Percentiles rank a stretch among this genome's conserved stretches.
These are phyloP conservation scores for Pararge aegeria DNA, from an alignment of 1,140 invertebrate species.

Conservation along the genomic window DNA sequence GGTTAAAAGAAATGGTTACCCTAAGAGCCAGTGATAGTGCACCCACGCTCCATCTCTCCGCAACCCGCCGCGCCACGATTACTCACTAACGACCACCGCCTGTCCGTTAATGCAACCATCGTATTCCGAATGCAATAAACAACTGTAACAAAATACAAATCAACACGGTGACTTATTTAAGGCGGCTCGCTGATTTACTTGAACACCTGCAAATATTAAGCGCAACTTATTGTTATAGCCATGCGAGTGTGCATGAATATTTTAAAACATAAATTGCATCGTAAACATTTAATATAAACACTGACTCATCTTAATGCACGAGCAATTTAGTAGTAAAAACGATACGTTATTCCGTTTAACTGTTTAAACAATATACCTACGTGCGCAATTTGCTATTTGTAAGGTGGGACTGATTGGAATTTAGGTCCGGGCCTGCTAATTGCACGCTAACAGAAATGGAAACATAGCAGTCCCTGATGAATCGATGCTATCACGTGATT, in stretches of 20 bases:
- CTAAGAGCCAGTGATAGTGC: slow-evolving; percentile 3
- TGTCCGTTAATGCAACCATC: slow-evolving; percentile 46
- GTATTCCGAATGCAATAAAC: slow-evolving; percentile 38
- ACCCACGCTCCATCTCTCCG: slow-evolving; percentile 32
- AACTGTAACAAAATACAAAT: slow-evolving; percentile 31
- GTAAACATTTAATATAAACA: slow-evolving; percentile 18
- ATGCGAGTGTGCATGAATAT: slow-evolving; percentile 19
- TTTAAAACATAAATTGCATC: slow-evolving; percentile 19
- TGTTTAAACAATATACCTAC: slow-evolving; percentile 7
- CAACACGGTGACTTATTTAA: slow-evolving; percentile 31
- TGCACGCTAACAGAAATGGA: slow-evolving; percentile 51
- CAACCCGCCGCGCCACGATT: slow-evolving; percentile 37
- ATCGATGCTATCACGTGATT: slow-evolving; percentile 70
- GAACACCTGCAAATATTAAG: slow-evolving; percentile 27
- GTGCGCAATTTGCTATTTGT: slow-evolving; percentile 17
- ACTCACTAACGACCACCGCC: slow-evolving; percentile 56
- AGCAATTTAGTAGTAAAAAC: slow-evolving; percentile 6
- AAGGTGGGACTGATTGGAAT: slow-evolving; percentile 31
- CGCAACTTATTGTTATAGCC: slow-evolving; percentile 11
- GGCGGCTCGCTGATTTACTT: slow-evolving; percentile 18
- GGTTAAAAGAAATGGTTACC: background rate
- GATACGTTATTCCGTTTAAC: slow-evolving; percentile 1
- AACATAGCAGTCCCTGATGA: slow-evolving; percentile 59
- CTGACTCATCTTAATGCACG: slow-evolving; percentile 15
- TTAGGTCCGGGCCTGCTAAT: slow-evolving; percentile 40